These are phyloP conservation scores for Brachionus angularis DNA, from an alignment of 1,140 invertebrate genomes.

Conservation along the genomic window DNA sequence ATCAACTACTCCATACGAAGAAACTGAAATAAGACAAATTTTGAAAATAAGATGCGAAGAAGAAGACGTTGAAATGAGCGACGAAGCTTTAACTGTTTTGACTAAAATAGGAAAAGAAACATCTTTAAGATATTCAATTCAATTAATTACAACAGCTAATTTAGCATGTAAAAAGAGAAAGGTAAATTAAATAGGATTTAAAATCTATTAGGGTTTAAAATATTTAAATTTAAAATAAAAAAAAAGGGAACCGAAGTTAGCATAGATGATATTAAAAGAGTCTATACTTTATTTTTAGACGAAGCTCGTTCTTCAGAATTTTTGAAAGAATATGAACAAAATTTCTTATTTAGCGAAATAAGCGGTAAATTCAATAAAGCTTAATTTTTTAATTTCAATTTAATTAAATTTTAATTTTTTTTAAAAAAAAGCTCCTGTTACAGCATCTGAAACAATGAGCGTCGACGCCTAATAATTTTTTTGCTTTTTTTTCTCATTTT, in stretches of 20 bases:
- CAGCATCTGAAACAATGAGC: slow-evolving; percentile 21
- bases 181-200: too few species aligned
- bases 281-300: slow-evolving; percentile 88
- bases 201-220: too few species aligned
- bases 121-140: slow-evolving; percentile 92
- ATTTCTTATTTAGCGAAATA: slow-evolving; percentile 76
- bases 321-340: slow-evolving; percentile 88
- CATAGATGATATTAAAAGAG: slow-evolving; percentile 86
- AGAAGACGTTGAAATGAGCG: slow-evolving; percentile 90
- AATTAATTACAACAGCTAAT: slow-evolving; percentile 89
- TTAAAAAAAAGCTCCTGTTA: slow-evolving; percentile 10
- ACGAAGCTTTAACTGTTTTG: slow-evolving; percentile 82
- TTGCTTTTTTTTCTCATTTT: too few species aligned
- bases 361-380: neutral
- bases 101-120: slow-evolving; percentile 87
- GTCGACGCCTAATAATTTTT: slow-evolving; percentile 7
- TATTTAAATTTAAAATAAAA: neutral
- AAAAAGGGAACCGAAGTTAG: slow-evolving; percentile 62
- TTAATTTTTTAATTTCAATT: neutral
- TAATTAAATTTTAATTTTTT: neutral
- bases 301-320: slow-evolving; percentile 85
- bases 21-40: slow-evolving; percentile 85
- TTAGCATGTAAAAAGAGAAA: slow-evolving; percentile 79
- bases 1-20: slow-evolving; percentile 78
- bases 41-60: slow-evolving; percentile 68